These are phyloP conservation scores for Triplophysa siluroides DNA, from an alignment of 2,113 vertebrate genomes.

Conservation along the genomic window DNA sequence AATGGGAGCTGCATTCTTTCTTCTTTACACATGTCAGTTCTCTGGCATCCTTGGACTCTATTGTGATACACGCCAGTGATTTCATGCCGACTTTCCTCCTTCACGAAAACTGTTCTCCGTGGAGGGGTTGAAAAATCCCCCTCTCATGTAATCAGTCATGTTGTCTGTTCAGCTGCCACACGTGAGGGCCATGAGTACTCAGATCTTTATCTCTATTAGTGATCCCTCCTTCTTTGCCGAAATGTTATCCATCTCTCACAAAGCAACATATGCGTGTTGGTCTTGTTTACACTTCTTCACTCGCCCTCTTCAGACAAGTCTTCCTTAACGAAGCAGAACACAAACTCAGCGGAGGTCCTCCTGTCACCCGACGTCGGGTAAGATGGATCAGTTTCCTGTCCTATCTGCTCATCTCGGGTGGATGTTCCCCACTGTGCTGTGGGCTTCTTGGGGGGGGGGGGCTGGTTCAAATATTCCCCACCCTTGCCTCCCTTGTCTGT, in stretches of 20 bases:
- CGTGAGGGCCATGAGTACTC: constrained; percentile 17
- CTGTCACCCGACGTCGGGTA: constrained; percentile 43
- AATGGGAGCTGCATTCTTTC: not conserved
- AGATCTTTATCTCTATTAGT: constrained; percentile 46
- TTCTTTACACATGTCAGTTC: not conserved
- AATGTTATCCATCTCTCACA: constrained; percentile 21
- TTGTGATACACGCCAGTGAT: constrained; percentile 33
- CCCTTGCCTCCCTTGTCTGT: constrained; percentile 3
- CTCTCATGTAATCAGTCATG: constrained; percentile 40
- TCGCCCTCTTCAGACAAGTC: constrained; percentile 44
- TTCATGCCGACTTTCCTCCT: constrained; percentile 24
- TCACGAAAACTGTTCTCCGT: constrained; percentile 19
- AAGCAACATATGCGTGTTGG: not conserved
- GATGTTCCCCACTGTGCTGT: constrained; percentile 39
- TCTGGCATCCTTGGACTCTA: constrained; percentile 26
- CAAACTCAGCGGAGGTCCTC: constrained; percentile 44
- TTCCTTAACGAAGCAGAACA: constrained; percentile 35
- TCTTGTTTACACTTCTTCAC: constrained; percentile 36
- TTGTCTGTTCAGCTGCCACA: constrained; percentile 49
- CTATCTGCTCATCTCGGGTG: constrained; percentile 50
- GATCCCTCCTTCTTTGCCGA: constrained; percentile 7
- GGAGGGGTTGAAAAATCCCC: constrained; percentile 5
- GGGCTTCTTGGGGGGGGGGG: constrained; percentile 23
- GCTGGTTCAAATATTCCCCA: constrained; percentile 1
- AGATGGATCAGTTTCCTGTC: constrained; percentile 42